Percentiles rank a stretch among this genome's conserved stretches.
Evolutionary conservation across 2,888 invertebrate genomes (phyloP).

Genomic region (Ormyrus thymus): DNA sequence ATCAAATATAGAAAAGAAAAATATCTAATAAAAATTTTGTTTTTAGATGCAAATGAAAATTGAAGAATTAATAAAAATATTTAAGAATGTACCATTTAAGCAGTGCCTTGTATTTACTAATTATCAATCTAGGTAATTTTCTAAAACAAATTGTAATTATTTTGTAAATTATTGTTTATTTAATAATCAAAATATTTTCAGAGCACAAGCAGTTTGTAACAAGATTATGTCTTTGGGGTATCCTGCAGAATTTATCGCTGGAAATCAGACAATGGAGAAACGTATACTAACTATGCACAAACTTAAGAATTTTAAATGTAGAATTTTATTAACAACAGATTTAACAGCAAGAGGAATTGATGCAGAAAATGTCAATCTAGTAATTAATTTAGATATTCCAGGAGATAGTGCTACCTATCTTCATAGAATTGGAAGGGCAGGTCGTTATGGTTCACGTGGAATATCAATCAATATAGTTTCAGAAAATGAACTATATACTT

Average conservation of each 20-base stretch:
- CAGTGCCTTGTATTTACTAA: conserved; percentile 96
- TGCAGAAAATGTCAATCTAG: conserved; percentile 92
- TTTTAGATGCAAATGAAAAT: conserved; percentile 77
- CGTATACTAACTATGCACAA: conserved; percentile 85
- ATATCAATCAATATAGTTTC: conserved; percentile 85
- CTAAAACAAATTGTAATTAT: conserved; percentile 9
- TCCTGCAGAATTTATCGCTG: conserved; percentile 86
- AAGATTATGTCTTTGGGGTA: conserved; percentile 84
- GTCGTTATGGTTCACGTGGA: conserved; percentile 92
- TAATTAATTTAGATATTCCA: conserved; percentile 94
- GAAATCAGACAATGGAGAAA: conserved; percentile 86
- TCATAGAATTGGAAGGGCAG: conserved; percentile 96
- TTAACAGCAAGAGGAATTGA: conserved; percentile 95
- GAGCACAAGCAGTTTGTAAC: conserved; percentile 87
- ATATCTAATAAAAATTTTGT: not conserved
- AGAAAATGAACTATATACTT: conserved; percentile 79
- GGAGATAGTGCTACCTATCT: conserved; percentile 88
- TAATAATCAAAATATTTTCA: conserved; percentile 64
- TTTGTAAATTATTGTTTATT: conserved; percentile 18
- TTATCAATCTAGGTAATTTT: conserved; percentile 82
- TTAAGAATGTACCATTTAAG: conserved; percentile 85
- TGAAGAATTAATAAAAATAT: conserved; percentile 80
- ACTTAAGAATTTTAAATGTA: conserved; percentile 87
- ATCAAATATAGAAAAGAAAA: conserved; percentile 16
- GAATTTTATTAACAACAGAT: conserved; percentile 93